phyloP scores from a whole-genome alignment of 2,113 vertebrate species.

The Passer domesticus region DNA sequence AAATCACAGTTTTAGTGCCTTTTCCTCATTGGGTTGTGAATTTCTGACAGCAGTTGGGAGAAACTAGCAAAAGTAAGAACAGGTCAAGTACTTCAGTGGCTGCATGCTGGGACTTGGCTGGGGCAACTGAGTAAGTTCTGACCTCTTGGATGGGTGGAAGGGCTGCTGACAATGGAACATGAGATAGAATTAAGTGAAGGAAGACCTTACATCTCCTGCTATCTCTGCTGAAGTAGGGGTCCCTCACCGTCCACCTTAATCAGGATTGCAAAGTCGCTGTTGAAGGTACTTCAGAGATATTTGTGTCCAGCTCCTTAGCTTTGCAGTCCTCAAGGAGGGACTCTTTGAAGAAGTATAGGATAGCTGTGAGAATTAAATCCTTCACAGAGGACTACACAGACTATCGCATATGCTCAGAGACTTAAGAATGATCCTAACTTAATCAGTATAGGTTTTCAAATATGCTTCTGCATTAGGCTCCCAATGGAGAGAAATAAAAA shows the following conservation, averaged over 20 bases:
- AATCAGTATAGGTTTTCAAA: background rate
- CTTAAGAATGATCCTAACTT: background rate
- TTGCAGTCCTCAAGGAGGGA: background rate
- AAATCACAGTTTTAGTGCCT: background rate
- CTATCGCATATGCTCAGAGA: background rate
- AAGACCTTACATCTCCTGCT: background rate
- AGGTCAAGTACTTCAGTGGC: background rate
- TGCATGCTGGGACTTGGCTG: background rate
- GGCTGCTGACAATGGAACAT: background rate
- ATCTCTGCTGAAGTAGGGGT: background rate
- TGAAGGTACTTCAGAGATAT: background rate
- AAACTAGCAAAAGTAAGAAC: background rate
- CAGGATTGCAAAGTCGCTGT: background rate
- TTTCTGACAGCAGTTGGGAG: background rate
- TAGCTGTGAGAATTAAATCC: background rate
- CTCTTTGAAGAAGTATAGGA: background rate
- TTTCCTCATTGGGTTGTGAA: background rate
- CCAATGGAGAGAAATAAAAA: background rate
- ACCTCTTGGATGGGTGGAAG: background rate
- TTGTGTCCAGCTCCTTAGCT: background rate
- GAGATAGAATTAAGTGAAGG: background rate
- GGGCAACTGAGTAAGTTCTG: background rate
- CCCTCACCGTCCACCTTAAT: background rate
- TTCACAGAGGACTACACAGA: background rate
- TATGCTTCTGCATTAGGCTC: background rate